These are phyloP conservation scores for Automeris io DNA, from an alignment of 2,888 invertebrate species.

Conservation along the genomic window DNA sequence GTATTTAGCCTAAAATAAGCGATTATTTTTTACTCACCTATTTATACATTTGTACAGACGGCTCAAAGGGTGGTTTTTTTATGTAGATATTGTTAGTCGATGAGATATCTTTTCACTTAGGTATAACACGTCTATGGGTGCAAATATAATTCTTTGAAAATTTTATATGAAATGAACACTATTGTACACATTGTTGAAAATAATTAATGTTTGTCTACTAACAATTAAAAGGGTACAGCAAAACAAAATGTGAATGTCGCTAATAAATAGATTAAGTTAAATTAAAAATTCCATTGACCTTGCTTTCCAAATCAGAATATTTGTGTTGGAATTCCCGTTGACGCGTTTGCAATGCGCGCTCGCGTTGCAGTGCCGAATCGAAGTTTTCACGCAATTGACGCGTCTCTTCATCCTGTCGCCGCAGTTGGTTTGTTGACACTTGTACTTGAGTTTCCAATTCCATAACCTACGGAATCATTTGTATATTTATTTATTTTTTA, in stretches of 20 bases:
- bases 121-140: background rate
- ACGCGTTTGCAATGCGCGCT: conserved; percentile 85
- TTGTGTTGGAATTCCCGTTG: conserved; percentile 89
- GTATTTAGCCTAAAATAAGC: conserved; percentile 82
- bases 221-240: no score
- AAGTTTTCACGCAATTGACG: conserved; percentile 88
- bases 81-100: background rate
- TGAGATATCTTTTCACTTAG: background rate
- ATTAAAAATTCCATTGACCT: no score
- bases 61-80: background rate
- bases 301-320: conserved; percentile 79
- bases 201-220: no score
- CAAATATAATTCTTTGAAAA: no score
- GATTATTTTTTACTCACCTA: background rate
- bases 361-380: conserved; percentile 83
- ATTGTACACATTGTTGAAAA: no score
- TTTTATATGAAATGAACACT: no score
- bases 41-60: no score
- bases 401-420: conserved; percentile 95
- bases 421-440: conserved; percentile 90
- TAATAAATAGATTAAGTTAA: no score
- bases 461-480: conserved; percentile 86
- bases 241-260: no score
- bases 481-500: no score
- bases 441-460: conserved; percentile 97